Conservation (phyloP, 2,797 vertebrate genomes). For the Garrulus glandarius region DNA sequence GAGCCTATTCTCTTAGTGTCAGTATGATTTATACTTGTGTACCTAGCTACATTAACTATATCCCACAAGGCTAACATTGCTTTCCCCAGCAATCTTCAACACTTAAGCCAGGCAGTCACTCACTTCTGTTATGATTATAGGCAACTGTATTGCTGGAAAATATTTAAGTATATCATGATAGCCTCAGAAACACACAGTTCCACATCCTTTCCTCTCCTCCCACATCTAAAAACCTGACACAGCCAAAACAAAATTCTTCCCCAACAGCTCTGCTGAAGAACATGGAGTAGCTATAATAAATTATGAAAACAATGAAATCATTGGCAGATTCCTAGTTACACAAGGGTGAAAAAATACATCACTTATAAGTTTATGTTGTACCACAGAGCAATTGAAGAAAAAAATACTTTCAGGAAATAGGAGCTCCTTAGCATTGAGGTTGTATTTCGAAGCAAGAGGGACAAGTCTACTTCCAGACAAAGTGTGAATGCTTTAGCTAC, state of each 20-base stretch:
- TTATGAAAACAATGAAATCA: neutral
- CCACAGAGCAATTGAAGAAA: neutral
- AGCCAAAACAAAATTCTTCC: neutral
- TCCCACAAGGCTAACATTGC: neutral
- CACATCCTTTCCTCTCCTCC: neutral
- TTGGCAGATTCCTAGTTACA: neutral
- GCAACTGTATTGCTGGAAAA: neutral
- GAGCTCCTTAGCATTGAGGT: neutral
- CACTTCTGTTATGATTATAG: neutral
- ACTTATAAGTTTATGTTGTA: neutral
- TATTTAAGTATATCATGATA: neutral
- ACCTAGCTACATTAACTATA: neutral
- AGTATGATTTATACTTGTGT: neutral
- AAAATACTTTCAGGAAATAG: neutral
- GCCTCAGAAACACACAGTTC: constrained; percentile 18
- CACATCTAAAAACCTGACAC: neutral
- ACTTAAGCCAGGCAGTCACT: neutral
- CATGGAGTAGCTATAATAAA: neutral
- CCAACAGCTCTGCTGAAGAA: neutral
- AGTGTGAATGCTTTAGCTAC: neutral
- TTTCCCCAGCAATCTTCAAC: neutral
- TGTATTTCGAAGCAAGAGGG: neutral
- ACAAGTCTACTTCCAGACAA: neutral
- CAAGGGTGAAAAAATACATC: neutral
- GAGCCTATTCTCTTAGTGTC: neutral